phyloP scores from a whole-genome alignment of 2,888 invertebrate genomes.

The Magallana nippona region DNA sequence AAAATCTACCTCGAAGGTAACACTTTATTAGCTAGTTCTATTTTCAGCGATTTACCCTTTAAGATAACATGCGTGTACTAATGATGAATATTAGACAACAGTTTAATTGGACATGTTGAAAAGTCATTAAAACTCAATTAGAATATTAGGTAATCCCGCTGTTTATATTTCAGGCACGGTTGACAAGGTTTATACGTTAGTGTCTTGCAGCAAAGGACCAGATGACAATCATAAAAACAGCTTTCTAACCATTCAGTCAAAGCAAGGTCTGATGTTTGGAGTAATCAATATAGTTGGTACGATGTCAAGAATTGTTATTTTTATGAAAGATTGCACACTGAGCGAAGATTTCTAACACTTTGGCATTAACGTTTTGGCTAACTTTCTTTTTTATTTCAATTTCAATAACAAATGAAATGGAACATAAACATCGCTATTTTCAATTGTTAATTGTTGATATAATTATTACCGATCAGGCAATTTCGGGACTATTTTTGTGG shows the following conservation, averaged over 20 bases:
- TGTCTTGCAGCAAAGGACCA: constrained; percentile 74
- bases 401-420: no score
- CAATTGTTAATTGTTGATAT: no score
- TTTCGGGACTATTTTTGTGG: constrained; percentile 80
- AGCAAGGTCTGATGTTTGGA: constrained; percentile 78
- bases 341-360: no score
- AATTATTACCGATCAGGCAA: constrained; percentile 69
- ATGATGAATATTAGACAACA: no score
- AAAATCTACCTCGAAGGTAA: not conserved
- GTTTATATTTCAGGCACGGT: constrained; percentile 66
- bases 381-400: no score
- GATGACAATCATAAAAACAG: constrained; percentile 74
- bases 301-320: constrained; percentile 43
- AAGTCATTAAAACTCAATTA: no score
- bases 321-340: no score
- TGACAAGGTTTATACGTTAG: constrained; percentile 67
- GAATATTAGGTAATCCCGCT: not conserved
- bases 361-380: no score
- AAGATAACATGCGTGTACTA: not conserved
- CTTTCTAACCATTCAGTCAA: constrained; percentile 77
- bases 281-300: constrained; percentile 79
- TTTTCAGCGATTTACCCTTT: not conserved
- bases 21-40: not conserved
- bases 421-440: no score
- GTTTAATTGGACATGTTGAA: no score